Base-by-base conservation (phyloP, 2,888 invertebrate species). In the Watsonalla binaria region DNA sequence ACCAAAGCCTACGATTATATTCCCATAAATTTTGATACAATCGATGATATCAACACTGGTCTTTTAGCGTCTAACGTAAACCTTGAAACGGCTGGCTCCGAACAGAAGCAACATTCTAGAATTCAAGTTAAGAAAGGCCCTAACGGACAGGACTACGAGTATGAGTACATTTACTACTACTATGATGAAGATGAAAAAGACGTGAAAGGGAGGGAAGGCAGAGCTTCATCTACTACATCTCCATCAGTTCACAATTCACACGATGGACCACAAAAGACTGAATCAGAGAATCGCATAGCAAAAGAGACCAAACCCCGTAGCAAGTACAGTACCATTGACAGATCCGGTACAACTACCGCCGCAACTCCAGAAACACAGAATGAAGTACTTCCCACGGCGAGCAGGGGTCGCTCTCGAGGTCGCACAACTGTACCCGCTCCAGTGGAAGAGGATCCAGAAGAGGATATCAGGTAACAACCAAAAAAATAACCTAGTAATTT, bases 161-260 rank as follows among this genome's bases (percentile, higher is more conserved):
- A 97, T 74, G 97, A 97, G 78, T 97, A 97, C 75, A 95, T 97
- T 34, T 97, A 97, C 74, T 97, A 97, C 75, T 97, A 97, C 70
- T 96, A 96, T 68, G 96, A 97, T 68, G 96, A 96, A 62, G 96
- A 96, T 5, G 95, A 95, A 60, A 92, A 91, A 58, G 81, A 82
- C 9, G 72, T 72, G 35, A 78, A 80, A 47, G 65, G 63, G 5
- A 81, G 80, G 48, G 80, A 82, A 33, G 11, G 11, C 42, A 72
- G 74, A 42, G 35, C 67, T 33, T 61, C 72, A 11, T 65, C 81
- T 5, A 78, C 74, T n/a, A 74, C 80, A n/a, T 77, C 75, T 45
- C 63, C 80, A 0, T 63, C 82, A 14, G 76, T 82, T 2, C 78
- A 79, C 57, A 94, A 93, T 66, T 87, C 92, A 6, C 93, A 94